A percentile compares a stretch with the other conserved stretches of the same genome.
phyloP scores from a whole-genome alignment of 1,140 invertebrate species.

The Pachypeltis micranthus region DNA sequence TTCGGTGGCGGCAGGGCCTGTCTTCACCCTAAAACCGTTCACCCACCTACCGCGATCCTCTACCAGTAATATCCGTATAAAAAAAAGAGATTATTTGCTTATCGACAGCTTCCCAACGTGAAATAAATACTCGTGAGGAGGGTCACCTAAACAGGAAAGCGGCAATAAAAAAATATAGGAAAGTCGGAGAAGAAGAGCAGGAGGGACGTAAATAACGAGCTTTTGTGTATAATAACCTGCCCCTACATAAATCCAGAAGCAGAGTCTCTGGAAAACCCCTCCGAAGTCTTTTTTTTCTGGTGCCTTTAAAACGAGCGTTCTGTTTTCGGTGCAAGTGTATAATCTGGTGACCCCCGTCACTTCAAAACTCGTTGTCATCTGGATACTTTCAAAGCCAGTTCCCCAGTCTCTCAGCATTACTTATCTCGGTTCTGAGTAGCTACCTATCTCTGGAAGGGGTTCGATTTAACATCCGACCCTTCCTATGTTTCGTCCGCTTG shows the following conservation, averaged over 20 bases:
- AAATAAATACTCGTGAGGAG: slow-evolving; percentile 2
- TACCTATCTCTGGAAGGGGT: too few relatives aligned
- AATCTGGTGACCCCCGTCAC: background rate
- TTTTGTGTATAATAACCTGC: slow-evolving; percentile 7
- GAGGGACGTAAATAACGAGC: background rate
- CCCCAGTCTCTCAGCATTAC: too few relatives aligned
- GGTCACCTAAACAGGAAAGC: slow-evolving; percentile 8
- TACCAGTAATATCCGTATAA: background rate
- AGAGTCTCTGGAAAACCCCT: background rate
- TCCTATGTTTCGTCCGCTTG: too few relatives aligned
- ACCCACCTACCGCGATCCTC: background rate
- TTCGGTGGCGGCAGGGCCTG: too few relatives aligned
- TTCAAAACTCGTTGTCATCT: background rate
- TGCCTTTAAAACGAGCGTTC: background rate
- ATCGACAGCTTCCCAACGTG: background rate
- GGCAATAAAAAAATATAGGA: background rate
- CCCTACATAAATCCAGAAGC: slow-evolving; percentile 1
- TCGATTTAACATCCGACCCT: too few relatives aligned
- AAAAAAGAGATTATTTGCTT: slow-evolving; percentile 6
- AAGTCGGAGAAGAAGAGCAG: background rate
- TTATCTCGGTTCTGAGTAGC: too few relatives aligned
- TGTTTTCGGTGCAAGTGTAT: background rate
- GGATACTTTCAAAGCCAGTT: slow-evolving; percentile 3
- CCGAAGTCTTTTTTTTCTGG: background rate
- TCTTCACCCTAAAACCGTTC: background rate